These are phyloP conservation scores for Phylloscopus trochilus DNA, from an alignment of 2,113 vertebrate species.

Conservation along the genomic window DNA sequence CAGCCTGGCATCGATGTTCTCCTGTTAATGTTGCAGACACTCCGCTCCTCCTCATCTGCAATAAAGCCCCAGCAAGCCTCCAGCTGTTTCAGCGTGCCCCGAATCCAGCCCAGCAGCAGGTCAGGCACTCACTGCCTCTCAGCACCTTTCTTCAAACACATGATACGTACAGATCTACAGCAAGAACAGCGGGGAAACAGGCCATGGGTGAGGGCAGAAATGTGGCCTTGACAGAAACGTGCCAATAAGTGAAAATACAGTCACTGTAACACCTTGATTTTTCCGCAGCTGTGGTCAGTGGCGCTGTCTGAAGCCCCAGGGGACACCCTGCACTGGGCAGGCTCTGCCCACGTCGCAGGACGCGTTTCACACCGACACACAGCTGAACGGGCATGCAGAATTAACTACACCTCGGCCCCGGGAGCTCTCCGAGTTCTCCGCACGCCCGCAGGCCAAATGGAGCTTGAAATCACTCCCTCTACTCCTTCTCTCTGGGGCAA, in stretches of 20 bases:
- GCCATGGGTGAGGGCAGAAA: neutral
- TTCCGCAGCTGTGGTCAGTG: neutral
- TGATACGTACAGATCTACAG: neutral
- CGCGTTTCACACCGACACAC: neutral
- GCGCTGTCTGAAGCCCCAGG: neutral
- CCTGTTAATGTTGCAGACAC: neutral
- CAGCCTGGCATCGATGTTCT: neutral
- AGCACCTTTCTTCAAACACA: neutral
- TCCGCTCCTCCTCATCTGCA: neutral
- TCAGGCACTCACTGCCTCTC: fast-evolving
- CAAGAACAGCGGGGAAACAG: fast-evolving
- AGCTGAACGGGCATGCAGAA: slow-evolving; percentile 52
- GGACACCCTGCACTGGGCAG: neutral
- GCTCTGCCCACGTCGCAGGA: neutral
- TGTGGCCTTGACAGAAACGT: neutral
- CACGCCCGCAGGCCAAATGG: neutral
- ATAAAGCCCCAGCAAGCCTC: neutral
- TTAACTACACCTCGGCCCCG: neutral
- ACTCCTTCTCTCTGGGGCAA: neutral
- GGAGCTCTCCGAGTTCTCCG: neutral
- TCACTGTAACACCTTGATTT: neutral
- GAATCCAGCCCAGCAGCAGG: neutral
- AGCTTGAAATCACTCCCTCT: neutral
- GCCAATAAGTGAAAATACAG: neutral
- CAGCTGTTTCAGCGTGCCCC: neutral